Evolutionary conservation across 1,140 invertebrate species (phyloP).

Genomic region (Drosophila murphyi): DNA sequence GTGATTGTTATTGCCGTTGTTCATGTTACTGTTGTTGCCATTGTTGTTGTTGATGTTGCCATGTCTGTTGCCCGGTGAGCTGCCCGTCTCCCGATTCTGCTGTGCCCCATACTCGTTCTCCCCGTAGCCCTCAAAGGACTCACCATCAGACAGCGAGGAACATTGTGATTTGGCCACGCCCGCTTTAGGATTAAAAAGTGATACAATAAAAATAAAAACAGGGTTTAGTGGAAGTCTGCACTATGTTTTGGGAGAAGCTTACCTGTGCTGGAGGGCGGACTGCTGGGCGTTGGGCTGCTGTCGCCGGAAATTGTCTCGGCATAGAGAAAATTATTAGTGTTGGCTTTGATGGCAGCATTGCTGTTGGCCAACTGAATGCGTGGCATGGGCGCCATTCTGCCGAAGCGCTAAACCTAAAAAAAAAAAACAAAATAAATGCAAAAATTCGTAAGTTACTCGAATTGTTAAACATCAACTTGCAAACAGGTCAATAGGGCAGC

Average conservation of each 20-base stretch:
- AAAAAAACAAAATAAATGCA: slow-evolving; percentile 1
- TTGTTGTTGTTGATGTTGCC: slow-evolving; percentile 21
- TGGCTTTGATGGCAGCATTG: slow-evolving; percentile 61
- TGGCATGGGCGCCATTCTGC: slow-evolving; percentile 80
- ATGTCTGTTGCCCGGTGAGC: slow-evolving; percentile 5
- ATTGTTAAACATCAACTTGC: slow-evolving; percentile 21
- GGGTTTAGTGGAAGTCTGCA: slow-evolving; percentile 2
- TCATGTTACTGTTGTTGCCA: slow-evolving; percentile 33
- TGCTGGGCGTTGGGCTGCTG: slow-evolving; percentile 80
- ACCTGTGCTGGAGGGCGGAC: slow-evolving; percentile 82
- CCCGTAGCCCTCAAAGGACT: slow-evolving; percentile 88
- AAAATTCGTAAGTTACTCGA: slow-evolving; percentile 8
- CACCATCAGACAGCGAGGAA: slow-evolving; percentile 87
- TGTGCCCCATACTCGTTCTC: slow-evolving; percentile 84
- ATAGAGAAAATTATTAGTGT: slow-evolving; percentile 75
- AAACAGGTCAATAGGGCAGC: slow-evolving; percentile 67
- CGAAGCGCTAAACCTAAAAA: slow-evolving; percentile 27
- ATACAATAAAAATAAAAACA: neutral
- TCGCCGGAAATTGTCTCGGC: slow-evolving; percentile 77
- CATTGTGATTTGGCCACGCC: slow-evolving; percentile 85
- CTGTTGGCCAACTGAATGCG: slow-evolving; percentile 68
- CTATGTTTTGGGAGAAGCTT: slow-evolving; percentile 9
- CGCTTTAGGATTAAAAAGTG: slow-evolving; percentile 27
- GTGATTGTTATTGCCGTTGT: slow-evolving; percentile 38
- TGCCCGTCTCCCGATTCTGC: slow-evolving; percentile 12